These are phyloP conservation scores for Anadara kagoshimensis DNA, from an alignment of 1,140 invertebrate species.

Conservation along the genomic window DNA sequence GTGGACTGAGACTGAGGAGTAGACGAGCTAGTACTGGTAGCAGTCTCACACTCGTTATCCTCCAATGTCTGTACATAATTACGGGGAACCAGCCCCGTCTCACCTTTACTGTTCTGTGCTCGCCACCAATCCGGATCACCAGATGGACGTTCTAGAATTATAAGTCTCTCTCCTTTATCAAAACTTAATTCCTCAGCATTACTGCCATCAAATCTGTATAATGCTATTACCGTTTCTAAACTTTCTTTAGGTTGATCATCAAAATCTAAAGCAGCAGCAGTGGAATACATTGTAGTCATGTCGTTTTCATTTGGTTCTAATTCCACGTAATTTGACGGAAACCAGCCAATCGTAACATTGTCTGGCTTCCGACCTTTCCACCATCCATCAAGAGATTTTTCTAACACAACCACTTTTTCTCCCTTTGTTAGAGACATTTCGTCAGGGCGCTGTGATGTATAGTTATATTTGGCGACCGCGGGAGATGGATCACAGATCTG, in stretches of 20 bases:
- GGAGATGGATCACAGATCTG: conserved; percentile 68
- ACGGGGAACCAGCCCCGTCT: conserved; percentile 92
- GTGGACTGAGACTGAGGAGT: conserved; percentile 72
- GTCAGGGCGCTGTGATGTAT: conserved; percentile 97
- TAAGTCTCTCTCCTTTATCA: conserved; percentile 90
- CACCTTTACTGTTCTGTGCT: conserved; percentile 92
- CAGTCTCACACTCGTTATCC: conserved; percentile 58
- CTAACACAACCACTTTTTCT: conserved; percentile 90
- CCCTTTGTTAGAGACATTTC: conserved; percentile 93
- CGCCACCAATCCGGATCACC: conserved; percentile 99
- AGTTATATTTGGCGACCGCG: conserved; percentile 97
- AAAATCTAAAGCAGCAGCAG: conserved; percentile 81
- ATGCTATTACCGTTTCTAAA: conserved; percentile 81
- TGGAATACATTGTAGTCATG: conserved; percentile 79
- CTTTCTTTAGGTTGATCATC: conserved; percentile 76
- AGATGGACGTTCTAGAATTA: conserved; percentile 94
- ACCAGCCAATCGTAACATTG: conserved; percentile 86
- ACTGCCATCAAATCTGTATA: conserved; percentile 69
- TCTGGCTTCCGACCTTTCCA: conserved; percentile 86
- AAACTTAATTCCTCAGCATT: conserved; percentile 95
- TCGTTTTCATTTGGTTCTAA: conserved; percentile 80
- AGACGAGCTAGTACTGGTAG: conserved; percentile 55
- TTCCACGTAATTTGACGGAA: conserved; percentile 98
- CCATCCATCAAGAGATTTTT: conserved; percentile 99
- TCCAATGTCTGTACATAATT: conserved; percentile 89